Conservation (phyloP, 2,113 vertebrate genomes). For the Corythaixoides concolor region DNA sequence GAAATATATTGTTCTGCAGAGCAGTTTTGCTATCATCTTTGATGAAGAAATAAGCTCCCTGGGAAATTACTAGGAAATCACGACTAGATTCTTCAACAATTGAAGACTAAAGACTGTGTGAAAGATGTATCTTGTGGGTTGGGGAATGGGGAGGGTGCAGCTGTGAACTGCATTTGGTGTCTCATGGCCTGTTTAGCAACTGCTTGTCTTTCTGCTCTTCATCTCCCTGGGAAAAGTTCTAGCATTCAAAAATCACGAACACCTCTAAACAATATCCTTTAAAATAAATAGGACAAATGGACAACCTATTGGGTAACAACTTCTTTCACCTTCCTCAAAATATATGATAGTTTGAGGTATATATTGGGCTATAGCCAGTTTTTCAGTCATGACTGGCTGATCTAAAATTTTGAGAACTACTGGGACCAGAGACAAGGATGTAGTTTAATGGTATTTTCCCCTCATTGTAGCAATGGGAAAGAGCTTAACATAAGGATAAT, state of each 20-base stretch:
- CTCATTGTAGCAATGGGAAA: neutral
- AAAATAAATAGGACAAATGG: neutral
- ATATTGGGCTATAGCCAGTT: neutral
- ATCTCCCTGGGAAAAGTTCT: neutral
- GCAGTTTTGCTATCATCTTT: neutral
- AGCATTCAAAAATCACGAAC: neutral
- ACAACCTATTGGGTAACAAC: neutral
- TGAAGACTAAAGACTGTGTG: neutral
- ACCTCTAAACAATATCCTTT: neutral
- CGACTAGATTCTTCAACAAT: neutral
- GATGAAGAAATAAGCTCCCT: constrained; percentile 1
- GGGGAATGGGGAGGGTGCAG: neutral
- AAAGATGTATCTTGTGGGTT: neutral
- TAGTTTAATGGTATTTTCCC: neutral
- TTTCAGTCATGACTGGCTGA: neutral
- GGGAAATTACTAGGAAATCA: neutral
- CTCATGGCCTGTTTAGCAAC: neutral
- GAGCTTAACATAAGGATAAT: neutral
- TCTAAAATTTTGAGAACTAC: neutral
- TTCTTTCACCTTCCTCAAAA: neutral
- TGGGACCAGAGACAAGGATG: neutral
- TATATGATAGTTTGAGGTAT: neutral
- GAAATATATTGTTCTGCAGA: neutral
- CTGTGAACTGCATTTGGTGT: neutral
- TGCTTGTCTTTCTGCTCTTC: neutral